These are phyloP conservation scores for Fistularia commersonii DNA, from an alignment of 2,797 vertebrate species.

Conservation along the genomic window DNA sequence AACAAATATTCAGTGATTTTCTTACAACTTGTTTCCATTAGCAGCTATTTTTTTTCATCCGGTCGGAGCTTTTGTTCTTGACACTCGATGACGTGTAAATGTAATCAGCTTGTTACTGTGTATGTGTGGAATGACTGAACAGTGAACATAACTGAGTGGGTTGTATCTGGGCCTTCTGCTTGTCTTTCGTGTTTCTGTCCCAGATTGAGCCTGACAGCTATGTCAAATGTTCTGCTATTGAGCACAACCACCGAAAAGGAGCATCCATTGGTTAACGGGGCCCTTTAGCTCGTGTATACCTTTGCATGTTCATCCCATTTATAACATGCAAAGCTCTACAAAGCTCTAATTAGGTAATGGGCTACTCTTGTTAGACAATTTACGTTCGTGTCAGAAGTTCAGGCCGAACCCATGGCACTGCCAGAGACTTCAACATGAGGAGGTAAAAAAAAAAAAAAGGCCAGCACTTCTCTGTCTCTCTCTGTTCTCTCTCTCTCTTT, in stretches of 20 bases:
- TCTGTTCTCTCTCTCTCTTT: neutral
- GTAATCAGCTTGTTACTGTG: conserved; percentile 38
- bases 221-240: conserved; percentile 48
- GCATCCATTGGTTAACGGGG: conserved; percentile 31
- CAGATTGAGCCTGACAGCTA: conserved; percentile 55
- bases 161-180: conserved; percentile 37
- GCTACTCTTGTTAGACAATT: conserved; percentile 72
- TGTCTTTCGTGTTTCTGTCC: conserved; percentile 46
- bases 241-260: conserved; percentile 3
- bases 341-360: conserved; percentile 71
- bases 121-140: conserved; percentile 42
- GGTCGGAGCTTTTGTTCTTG: conserved; percentile 32
- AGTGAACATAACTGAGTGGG: conserved; percentile 39
- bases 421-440: conserved; percentile 21
- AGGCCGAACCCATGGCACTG: conserved; percentile 57
- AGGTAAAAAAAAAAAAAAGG: no score
- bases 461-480: neutral
- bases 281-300: conserved; percentile 21
- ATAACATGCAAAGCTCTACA: conserved; percentile 27
- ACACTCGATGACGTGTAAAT: conserved; percentile 29
- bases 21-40: no score
- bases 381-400: conserved; percentile 64
- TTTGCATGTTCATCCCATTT: conserved; percentile 34
- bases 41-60: conserved; percentile 5
- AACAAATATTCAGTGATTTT: conserved; percentile 3